A percentile compares a stretch with the other conserved stretches of the same genome.
Conservation (phyloP, 1,140 invertebrate species). For the Harpegnathos saltator region DNA sequence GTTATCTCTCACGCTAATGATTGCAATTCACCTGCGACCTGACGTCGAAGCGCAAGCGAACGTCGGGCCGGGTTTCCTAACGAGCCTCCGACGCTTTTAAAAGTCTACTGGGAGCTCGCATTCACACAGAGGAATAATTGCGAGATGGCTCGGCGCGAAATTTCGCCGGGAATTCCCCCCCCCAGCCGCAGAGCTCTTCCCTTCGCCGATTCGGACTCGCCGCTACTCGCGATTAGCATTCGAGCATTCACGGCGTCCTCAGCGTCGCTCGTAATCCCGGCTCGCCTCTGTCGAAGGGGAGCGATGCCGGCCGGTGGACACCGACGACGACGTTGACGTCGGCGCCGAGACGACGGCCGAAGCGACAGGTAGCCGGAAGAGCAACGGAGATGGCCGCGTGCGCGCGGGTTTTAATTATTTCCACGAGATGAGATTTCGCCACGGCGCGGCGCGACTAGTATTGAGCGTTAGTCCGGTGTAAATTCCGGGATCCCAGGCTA, state of each 20-base stretch:
- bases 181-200: conserved; percentile 2
- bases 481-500: conserved; percentile 76
- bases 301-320: conserved; percentile 24
- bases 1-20: too few species aligned
- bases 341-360: conserved; percentile 4
- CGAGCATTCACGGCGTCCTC: conserved; percentile 38
- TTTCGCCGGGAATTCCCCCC: background rate
- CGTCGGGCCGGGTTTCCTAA: background rate
- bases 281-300: conserved; percentile 41
- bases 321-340: background rate
- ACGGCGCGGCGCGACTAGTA: conserved; percentile 70
- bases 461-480: conserved; percentile 76
- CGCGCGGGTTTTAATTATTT: conserved; percentile 79
- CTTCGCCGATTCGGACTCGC: conserved; percentile 1
- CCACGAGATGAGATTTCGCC: conserved; percentile 76
- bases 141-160: conserved; percentile 6
- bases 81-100: conserved; percentile 42
- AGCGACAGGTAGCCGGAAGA: conserved; percentile 70
- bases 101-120: background rate
- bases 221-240: conserved; percentile 17
- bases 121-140: conserved; percentile 41
- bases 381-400: conserved; percentile 40
- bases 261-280: conserved; percentile 60
- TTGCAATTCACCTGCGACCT: conserved; percentile 28
- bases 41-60: background rate